Percentiles rank a stretch among this genome's conserved stretches.
These are phyloP conservation scores for Halocaridina rubra DNA, from an alignment of 2,888 invertebrate genomes.

Conservation along the genomic window DNA sequence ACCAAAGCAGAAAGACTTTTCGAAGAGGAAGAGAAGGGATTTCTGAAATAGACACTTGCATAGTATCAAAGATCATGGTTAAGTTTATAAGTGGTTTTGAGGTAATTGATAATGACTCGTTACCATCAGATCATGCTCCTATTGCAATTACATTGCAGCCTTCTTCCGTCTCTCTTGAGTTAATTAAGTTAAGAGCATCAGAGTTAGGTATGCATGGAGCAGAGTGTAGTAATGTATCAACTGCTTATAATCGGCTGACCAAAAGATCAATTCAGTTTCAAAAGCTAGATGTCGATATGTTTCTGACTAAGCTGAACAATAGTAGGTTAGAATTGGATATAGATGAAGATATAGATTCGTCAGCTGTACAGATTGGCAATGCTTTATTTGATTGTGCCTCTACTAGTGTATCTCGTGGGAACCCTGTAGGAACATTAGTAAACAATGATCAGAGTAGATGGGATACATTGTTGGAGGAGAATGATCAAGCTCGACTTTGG, in stretches of 20 bases:
- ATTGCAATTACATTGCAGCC: not conserved
- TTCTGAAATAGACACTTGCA: too few species aligned
- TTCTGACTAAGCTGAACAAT: too few species aligned
- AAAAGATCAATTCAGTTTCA: too few species aligned
- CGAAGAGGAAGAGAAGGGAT: not conserved
- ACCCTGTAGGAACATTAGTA: not conserved
- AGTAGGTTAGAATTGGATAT: too few species aligned
- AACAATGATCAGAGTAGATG: not conserved
- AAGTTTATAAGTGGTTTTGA: not conserved
- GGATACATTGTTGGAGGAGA: not conserved
- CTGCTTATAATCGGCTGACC: too few species aligned
- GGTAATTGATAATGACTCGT: not conserved
- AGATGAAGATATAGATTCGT: not conserved
- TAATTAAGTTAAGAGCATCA: too few species aligned
- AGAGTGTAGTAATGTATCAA: too few species aligned
- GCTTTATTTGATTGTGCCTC: not conserved
- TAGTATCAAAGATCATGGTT: too few species aligned
- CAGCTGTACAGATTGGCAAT: not conserved
- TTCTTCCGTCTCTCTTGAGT: too few species aligned
- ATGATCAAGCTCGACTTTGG: too few species aligned
- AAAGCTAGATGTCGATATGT: too few species aligned
- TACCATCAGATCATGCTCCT: not conserved
- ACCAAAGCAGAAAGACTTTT: not conserved
- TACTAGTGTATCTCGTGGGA: not conserved
- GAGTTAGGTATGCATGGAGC: too few species aligned